Base-by-base conservation (phyloP, 2,797 vertebrate species). In the Gallinago nigripennis region DNA sequence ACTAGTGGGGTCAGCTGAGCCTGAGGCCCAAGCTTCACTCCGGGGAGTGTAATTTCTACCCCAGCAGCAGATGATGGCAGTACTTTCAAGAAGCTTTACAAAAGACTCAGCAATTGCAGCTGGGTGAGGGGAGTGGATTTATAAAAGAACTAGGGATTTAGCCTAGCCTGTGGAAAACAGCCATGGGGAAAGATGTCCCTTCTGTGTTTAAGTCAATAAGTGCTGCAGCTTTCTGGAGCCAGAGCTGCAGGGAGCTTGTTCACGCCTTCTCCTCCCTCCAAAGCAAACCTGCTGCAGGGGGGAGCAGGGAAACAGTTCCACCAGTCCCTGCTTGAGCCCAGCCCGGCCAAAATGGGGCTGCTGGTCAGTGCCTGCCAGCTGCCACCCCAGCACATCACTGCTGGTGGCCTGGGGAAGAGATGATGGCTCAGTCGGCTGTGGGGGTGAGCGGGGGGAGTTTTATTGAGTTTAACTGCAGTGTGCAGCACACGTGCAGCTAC, bases 201-300 rank as follows among this genome's bases (percentile, higher is more conserved):
- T 86, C 58, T 56, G n/a, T 0, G 0, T 35, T 68, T 60, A 77
- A 2, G 9, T 93, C 91, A 94, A 1, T 79, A 91, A 92, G 53
- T 14, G 37, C 82, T 84, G 53, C 35, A 6, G 71, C 71, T 94
- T 94, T 82, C 80, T 92, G 94, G 88, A 96, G 93, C 73, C 90
- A 79, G 64, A 73, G 31, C 89, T 46, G 79, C 65, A 50, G 83
- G 84, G 88, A 91, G 64, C 71, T 60, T 75, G 54, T 65, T 92
- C 65, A 54, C 0, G 1, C 57, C 63, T 91, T 81, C 50, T 43
- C 61, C 79, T 90, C 63, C 39, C 69, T 95, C 76, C 84, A 91
- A 78, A 87, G 50, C 73, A 95, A 96, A 89, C 69, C 58, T 88
- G 65, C 65, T 86, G 85, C 51, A 27, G 63, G 19, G n/a, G 72